Percentiles rank a stretch among this genome's conserved stretches.
phyloP scores from a whole-genome alignment of 92 coral and sea anemone species.

The Meandrina meandrites region DNA sequence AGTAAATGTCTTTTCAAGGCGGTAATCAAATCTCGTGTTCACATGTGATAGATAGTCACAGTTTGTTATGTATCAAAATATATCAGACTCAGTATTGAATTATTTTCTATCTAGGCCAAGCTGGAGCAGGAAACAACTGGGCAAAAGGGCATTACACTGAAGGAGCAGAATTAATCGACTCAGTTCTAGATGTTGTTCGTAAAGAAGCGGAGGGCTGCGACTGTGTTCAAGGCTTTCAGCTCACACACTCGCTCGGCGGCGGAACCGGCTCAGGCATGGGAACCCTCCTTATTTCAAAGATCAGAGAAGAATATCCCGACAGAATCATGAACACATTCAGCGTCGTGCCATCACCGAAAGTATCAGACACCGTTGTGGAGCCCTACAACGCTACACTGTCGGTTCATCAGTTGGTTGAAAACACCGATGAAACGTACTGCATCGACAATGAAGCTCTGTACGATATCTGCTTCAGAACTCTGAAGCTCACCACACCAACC shows the following conservation, averaged over 20 bases:
- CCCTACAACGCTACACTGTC: conserved; percentile 88
- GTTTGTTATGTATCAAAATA: not conserved
- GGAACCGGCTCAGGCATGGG: conserved; percentile 91
- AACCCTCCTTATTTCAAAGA: conserved; percentile 76
- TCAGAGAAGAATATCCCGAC: conserved; percentile 85
- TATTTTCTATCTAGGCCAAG: conserved; percentile 53
- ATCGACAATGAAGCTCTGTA: conserved; percentile 87
- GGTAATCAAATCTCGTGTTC: not conserved
- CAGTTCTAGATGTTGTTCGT: conserved; percentile 77
- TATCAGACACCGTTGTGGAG: conserved; percentile 95
- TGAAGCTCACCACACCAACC: conserved; percentile 76
- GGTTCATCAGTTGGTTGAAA: conserved; percentile 76
- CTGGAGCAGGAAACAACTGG: conserved; percentile 93
- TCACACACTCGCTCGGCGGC: conserved; percentile 84
- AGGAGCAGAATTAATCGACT: conserved; percentile 80
- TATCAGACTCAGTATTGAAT: not conserved
- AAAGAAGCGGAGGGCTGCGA: conserved; percentile 85
- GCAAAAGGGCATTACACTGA: conserved; percentile 91
- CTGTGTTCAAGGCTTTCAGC: conserved; percentile 85
- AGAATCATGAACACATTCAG: conserved; percentile 85
- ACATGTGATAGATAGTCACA: not conserved
- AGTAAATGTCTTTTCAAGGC: not conserved
- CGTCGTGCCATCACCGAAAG: conserved; percentile 86
- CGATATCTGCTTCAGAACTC: conserved; percentile 85
- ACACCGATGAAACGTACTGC: conserved; percentile 77